Evolutionary conservation across 2,888 invertebrate genomes (phyloP), one percentile per base, ranked within the genome.

Genomic region (Magallana nippona): DNA sequence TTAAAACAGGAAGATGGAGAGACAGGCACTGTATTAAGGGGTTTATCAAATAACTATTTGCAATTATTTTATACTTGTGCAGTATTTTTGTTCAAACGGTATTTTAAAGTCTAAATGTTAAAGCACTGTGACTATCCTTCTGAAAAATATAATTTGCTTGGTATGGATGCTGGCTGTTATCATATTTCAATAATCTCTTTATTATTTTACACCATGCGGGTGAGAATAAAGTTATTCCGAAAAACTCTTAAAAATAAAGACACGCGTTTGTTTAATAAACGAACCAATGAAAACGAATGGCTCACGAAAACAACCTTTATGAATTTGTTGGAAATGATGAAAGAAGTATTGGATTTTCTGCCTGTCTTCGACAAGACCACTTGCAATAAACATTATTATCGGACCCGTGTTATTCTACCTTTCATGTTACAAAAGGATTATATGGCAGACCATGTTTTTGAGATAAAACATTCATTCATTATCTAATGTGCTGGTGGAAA

Each of bases 401-500:
- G 32, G 71, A 22, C 44, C 22, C 15, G 15, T 13, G 27, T 71
- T 27, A 71, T 71, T 15, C 32, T 27, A 71, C 71, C 71, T 71
- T 71, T 27, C 71, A 71, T 71, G 71, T 71, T 71, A 27, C 22
- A 2, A 62, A 27, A 27, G 71, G 71, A 71, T 71, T 71, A 71
- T 15, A 13, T 15, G 71, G 71, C 32, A 71, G 71, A 32, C 22
- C 71, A 71, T 71, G 22, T 13, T 44, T 71, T 27, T 32, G 71
- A 71, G 71, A 71, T 71, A 71, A 71, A 71, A 71, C 71, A 71
- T 22, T 71, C 71, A 71, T 71, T 71, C 71, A 71, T 71, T 27
- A 71, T 71, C 71, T 71, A 71, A 71, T 71, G 27, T 71, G 71
- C 1, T 60, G 60, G n/a, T 60, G 19, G n/a, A 60, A 60, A 60